Base-by-base conservation (phyloP, 1,140 invertebrate genomes). In the Papilio xuthus region DNA sequence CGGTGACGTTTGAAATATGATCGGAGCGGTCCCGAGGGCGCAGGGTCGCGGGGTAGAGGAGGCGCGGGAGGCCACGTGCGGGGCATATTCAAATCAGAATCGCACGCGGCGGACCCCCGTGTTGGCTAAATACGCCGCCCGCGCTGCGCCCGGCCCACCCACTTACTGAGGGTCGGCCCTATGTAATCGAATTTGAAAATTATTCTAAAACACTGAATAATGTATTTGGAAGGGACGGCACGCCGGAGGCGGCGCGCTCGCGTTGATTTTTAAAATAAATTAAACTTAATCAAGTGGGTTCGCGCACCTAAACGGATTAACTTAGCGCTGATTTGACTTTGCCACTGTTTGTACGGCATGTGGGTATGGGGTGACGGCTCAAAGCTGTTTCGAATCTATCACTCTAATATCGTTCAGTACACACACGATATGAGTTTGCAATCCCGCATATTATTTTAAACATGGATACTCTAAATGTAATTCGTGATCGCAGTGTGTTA, bases 141-240 rank as follows among this genome's bases (percentile, higher is more conserved):
- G 88, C 86, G 78, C 82, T 77, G 82, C 88, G 86, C 90, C 90
- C 92, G 88, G 88, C 92, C 92, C 92, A 92, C 92, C 92, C 92
- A 93, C 92, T 93, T 92, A 93, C 92, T 85, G 85, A 92, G 89
- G 90, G 90, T 92, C 91, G 90, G 89, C 84, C 91, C 92, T 94
- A 94, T 94, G 92, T 94, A 94, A 94, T 94, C 92, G 92, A 94
- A 94, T 94, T 94, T 93, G 92, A 94, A 94, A 94, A 94, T 94
- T 94, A 94, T 94, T 94, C 92, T 94, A 94, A 94, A 94, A 94
- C 92, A 94, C 92, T 94, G 91, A 94, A 94, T 94, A 94, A 94
- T 94, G 92, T 94, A 94, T 94, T 92, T 89, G 84, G 88, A 81
- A 89, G 90, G 89, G 90, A 91, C 86, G 83, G 82, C 79, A 69